These are phyloP conservation scores for Eubasilissa splendida DNA, from an alignment of 2,888 invertebrate species.

Conservation along the genomic window DNA sequence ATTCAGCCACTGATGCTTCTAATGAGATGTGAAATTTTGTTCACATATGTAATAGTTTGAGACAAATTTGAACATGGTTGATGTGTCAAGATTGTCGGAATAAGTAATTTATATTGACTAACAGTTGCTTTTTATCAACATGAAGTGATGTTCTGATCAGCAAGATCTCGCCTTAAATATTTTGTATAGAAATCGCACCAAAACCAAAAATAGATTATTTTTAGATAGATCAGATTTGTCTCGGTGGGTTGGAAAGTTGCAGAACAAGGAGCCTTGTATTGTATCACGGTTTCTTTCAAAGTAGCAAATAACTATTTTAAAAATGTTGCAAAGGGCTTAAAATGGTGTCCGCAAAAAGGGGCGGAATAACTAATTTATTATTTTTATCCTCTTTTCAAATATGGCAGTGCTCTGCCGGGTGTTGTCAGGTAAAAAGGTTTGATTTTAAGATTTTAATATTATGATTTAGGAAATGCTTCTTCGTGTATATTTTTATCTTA, in stretches of 20 bases:
- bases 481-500: too few relatives aligned
- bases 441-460: conserved; percentile 5
- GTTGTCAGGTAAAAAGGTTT: neutral
- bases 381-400: neutral
- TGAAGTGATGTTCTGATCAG: conserved; percentile 18
- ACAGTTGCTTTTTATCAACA: conserved; percentile 11
- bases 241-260: neutral
- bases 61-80: too few relatives aligned
- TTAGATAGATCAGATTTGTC: neutral
- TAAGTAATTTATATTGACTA: neutral
- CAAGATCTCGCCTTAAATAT: conserved; percentile 21
- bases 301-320: too few relatives aligned
- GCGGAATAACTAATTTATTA: too few relatives aligned
- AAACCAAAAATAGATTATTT: neutral
- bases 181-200: neutral
- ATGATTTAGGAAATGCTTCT: neutral
- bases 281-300: too few relatives aligned
- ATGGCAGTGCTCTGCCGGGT: neutral
- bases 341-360: too few relatives aligned
- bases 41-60: too few relatives aligned
- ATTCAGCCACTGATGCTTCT: too few relatives aligned
- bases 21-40: too few relatives aligned
- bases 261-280: too few relatives aligned
- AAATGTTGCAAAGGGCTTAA: too few relatives aligned
- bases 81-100: too few relatives aligned